These are phyloP conservation scores for Rapana venosa DNA, from an alignment of 2,888 invertebrate species.

Conservation along the genomic window DNA sequence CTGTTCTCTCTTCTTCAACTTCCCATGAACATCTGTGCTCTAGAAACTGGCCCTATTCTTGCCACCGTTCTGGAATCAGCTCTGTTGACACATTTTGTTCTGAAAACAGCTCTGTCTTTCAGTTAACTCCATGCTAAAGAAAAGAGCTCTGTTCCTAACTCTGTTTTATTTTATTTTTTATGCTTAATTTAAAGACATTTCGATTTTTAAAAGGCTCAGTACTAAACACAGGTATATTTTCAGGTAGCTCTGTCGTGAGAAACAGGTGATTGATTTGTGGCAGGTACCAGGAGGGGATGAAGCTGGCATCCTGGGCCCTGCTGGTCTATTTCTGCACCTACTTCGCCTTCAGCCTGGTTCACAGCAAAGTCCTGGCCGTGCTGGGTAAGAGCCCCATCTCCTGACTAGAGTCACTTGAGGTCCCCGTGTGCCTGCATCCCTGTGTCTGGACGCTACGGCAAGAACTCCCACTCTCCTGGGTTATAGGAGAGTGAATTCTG, in stretches of 20 bases:
- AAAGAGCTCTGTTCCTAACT: not conserved
- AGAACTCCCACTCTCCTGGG: not conserved
- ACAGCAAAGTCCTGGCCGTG: not conserved
- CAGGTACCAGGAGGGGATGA: not conserved
- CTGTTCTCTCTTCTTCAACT: too few species aligned
- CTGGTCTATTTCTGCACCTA: not conserved
- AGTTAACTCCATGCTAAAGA: not conserved
- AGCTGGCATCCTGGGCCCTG: not conserved
- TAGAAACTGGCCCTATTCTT: too few species aligned
- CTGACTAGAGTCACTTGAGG: too few species aligned
- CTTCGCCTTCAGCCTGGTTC: not conserved
- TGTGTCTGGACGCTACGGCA: not conserved
- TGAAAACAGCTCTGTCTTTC: not conserved
- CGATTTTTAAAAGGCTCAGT: not conserved
- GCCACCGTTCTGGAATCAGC: too few species aligned
- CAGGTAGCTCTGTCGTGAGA: not conserved
- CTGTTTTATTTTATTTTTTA: not conserved
- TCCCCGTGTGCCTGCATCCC: too few species aligned
- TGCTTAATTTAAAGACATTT: not conserved
- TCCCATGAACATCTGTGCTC: too few species aligned
- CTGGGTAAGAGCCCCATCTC: not conserved
- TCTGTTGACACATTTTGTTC: too few species aligned
- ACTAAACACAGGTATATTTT: too few species aligned
- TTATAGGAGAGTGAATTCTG: not conserved
- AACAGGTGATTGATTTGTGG: not conserved